phyloP scores from a whole-genome alignment of 2,888 invertebrate genomes.

The Carterocephalus palaemon region DNA sequence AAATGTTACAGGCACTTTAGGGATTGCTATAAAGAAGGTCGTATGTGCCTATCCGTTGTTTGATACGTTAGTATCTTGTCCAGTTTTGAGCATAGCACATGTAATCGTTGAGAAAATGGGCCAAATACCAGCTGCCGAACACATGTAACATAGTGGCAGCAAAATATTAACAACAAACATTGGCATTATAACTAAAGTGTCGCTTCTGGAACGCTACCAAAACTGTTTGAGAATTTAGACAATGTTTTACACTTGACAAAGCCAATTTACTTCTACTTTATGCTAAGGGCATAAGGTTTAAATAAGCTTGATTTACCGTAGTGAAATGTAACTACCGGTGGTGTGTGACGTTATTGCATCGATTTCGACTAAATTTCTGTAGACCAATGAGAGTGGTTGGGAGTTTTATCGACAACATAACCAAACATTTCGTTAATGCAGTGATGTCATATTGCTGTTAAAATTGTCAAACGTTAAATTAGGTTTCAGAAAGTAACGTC shows the following conservation, averaged over 20 bases:
- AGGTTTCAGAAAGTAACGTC: too few relatives aligned
- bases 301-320: not conserved
- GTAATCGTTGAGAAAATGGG: slow-evolving; percentile 47
- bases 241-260: slow-evolving; percentile 1
- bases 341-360: slow-evolving; percentile 19
- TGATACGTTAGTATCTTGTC: slow-evolving; percentile 2
- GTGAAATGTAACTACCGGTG: slow-evolving; percentile 1
- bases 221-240: slow-evolving; percentile 17
- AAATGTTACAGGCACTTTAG: too few relatives aligned
- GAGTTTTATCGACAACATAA: slow-evolving; percentile 16
- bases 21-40: not conserved
- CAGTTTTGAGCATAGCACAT: slow-evolving; percentile 39
- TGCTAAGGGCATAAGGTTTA: not conserved
- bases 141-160: slow-evolving; percentile 47
- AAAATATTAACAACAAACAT: slow-evolving; percentile 45
- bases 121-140: slow-evolving; percentile 52
- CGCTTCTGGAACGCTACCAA: slow-evolving; percentile 30
- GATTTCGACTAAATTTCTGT: slow-evolving; percentile 24
- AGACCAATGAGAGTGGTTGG: slow-evolving; percentile 6
- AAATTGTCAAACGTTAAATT: not conserved
- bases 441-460: slow-evolving; percentile 5
- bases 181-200: slow-evolving; percentile 26
- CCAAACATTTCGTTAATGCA: slow-evolving; percentile 10
- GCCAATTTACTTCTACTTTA: not conserved
- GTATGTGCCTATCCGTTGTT: slow-evolving; percentile 1